Evolutionary conservation across 2,888 invertebrate species (phyloP), one percentile per base, ranked within the genome.

Genomic region (Idaea dimidiata): DNA sequence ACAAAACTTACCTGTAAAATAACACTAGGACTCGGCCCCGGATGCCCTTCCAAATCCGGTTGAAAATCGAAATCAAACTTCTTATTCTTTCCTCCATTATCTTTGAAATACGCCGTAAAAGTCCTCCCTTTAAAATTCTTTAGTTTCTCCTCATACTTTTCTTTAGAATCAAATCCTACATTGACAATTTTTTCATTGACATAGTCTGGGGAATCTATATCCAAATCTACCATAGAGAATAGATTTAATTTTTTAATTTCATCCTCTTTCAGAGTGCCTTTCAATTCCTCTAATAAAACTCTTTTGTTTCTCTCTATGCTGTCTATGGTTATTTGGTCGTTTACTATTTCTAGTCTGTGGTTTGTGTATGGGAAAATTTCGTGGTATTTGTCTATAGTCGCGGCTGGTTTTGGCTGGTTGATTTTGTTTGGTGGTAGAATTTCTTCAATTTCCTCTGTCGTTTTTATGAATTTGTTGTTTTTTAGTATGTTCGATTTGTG

Each of bases 1-100:
- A 32, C 7, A 43, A 43, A 43, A 64, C 73, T 70, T 53, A 92
- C 94, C 93, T 99, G 99, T 10, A 98, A 86, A 66, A 98, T 96
- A 69, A 98, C 95, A 88, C 98, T 98, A 5, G 99, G 99, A 87
- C 97, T 98, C 0, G 99, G 99, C 1, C 99, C 99, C 0, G 97
- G 95, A 86, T 98, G 97, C 61, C 95, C 94, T 1, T 93, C 88
- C 69, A 98, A 93, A 78, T 96, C 93, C 0, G 98, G 97, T 77
- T 98, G 98, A 70, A 94, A 93, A 83, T 98, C 98, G 79, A 98
- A 98, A 82, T 97, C 97, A 68, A 97, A 97, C 16, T 80, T 79
- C 0, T 83, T 83, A 70, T 75, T 86, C 61, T 66, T 62, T 57
- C 68, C 76, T 55, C 76, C 87, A 64, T 66, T 71, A 0, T 89